Conservation (phyloP, 2,113 vertebrate genomes). For the Vidua macroura region DNA sequence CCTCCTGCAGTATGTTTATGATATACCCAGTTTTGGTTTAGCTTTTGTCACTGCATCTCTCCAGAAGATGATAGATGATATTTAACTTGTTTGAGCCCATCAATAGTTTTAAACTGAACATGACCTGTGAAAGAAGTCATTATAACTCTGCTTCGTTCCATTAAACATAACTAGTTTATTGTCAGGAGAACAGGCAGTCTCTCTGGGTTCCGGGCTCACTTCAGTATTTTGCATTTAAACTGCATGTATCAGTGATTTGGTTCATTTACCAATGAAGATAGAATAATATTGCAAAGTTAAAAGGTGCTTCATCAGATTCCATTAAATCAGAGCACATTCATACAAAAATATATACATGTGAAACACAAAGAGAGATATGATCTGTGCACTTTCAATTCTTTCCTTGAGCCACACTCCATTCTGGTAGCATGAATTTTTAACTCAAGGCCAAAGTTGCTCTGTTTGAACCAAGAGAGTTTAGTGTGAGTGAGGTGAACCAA, state of each 20-base stretch:
- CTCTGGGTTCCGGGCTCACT: slow-evolving; percentile 71
- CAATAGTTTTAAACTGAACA: slow-evolving; percentile 78
- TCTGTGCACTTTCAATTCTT: background rate
- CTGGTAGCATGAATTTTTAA: background rate
- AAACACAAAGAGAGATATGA: background rate
- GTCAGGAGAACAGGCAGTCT: slow-evolving; percentile 76
- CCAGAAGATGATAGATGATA: slow-evolving; percentile 66
- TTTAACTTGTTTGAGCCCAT: slow-evolving; percentile 73
- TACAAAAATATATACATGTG: slow-evolving; percentile 2
- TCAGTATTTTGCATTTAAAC: slow-evolving; percentile 77
- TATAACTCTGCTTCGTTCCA: slow-evolving; percentile 81
- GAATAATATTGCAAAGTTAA: slow-evolving; percentile 78
- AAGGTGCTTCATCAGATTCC: slow-evolving; percentile 77
- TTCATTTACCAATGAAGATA: slow-evolving; percentile 80
- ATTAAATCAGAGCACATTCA: slow-evolving; percentile 68
- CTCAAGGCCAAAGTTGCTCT: background rate
- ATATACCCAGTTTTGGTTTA: background rate
- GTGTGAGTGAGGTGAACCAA: background rate
- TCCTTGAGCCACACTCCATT: background rate
- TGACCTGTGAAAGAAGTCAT: slow-evolving; percentile 81
- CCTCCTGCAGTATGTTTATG: background rate
- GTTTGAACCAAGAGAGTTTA: background rate
- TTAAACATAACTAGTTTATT: slow-evolving; percentile 81
- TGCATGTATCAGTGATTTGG: slow-evolving; percentile 73
- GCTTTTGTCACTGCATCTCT: background rate